phyloP scores from a whole-genome alignment of 2,888 invertebrate species.

The Shargacucullia verbasci region DNA sequence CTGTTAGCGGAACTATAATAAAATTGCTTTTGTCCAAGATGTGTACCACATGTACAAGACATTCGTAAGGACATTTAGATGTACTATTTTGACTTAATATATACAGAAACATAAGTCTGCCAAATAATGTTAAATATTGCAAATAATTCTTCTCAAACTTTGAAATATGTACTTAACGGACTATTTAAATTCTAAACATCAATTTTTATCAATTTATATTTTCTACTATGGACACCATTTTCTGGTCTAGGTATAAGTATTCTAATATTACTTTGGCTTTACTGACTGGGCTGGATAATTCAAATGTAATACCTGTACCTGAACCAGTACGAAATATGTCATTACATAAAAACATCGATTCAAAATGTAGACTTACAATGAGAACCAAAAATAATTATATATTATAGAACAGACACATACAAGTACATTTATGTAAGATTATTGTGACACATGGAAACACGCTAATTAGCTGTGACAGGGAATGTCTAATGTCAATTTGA shows the following conservation, averaged over 20 bases:
- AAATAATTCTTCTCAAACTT: slow-evolving; percentile 39
- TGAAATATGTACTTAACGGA: slow-evolving; percentile 40
- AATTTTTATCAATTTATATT: slow-evolving; percentile 39
- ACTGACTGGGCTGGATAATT: slow-evolving; percentile 44
- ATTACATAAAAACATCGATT: slow-evolving; percentile 29
- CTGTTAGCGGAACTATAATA: slow-evolving; percentile 73
- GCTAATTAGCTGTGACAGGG: slow-evolving; percentile 62
- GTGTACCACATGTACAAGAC: slow-evolving; percentile 42
- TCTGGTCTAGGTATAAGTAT: slow-evolving; percentile 27
- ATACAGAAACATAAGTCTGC: slow-evolving; percentile 45
- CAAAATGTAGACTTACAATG: slow-evolving; percentile 31
- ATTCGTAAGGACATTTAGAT: slow-evolving; percentile 44
- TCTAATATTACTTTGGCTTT: slow-evolving; percentile 49
- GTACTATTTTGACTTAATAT: slow-evolving; percentile 49
- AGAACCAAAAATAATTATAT: slow-evolving; percentile 6
- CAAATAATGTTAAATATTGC: slow-evolving; percentile 36
- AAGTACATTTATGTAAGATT: slow-evolving; percentile 13
- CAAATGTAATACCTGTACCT: slow-evolving; percentile 18
- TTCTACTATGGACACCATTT: slow-evolving; percentile 37
- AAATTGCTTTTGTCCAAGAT: slow-evolving; percentile 64
- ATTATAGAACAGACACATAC: slow-evolving; percentile 23
- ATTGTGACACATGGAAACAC: slow-evolving; percentile 28
- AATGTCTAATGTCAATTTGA: slow-evolving; percentile 71
- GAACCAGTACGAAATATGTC: slow-evolving; percentile 29
- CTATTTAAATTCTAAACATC: slow-evolving; percentile 54